Conservation (phyloP, 2,797 vertebrate genomes). For the Hydrocynus forskahlii region DNA sequence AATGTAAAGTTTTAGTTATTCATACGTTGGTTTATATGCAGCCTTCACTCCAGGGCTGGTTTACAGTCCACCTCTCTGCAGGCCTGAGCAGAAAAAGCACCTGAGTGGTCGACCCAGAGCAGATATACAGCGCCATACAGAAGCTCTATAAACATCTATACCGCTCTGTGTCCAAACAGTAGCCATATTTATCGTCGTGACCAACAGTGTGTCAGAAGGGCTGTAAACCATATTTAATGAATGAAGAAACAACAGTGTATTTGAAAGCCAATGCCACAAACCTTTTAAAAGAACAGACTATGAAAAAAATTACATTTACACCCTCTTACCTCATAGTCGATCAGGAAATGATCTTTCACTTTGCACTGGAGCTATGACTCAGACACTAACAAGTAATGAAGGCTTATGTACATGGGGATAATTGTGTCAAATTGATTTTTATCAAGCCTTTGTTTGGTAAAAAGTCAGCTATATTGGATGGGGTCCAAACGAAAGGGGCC, state of each 20-base stretch:
- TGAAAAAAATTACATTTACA: not conserved
- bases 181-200: not conserved
- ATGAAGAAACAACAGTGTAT: not conserved
- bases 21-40: not conserved
- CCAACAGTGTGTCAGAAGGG: not conserved
- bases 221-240: not conserved
- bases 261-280: not conserved
- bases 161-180: not conserved
- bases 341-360: not conserved
- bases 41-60: not conserved
- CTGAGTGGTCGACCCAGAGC: not conserved
- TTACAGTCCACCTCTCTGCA: not conserved
- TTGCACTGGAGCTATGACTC: not conserved
- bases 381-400: too few relatives aligned
- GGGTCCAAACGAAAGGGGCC: too few relatives aligned
- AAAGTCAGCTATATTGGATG: not conserved
- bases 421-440: not conserved
- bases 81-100: not conserved
- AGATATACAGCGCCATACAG: too few relatives aligned
- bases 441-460: not conserved
- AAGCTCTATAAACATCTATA: not conserved
- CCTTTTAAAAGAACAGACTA: not conserved
- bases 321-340: not conserved
- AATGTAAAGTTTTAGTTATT: not conserved
- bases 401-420: not conserved